Conservation (phyloP, 2,888 invertebrate genomes). For the Cetonia aurata region DNA sequence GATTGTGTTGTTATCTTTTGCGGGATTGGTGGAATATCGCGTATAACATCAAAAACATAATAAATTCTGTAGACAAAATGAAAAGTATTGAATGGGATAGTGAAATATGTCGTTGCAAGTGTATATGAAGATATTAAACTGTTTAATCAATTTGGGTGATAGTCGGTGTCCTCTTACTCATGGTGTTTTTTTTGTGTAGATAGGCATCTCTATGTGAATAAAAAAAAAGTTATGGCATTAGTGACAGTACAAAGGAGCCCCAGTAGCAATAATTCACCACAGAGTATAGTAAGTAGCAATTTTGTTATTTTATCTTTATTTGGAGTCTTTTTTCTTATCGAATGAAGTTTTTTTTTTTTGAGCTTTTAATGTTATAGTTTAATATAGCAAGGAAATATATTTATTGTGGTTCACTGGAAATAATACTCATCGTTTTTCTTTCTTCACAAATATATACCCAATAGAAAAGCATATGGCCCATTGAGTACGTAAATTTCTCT, state of each 20-base stretch:
- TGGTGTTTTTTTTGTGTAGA: slow-evolving; percentile 41
- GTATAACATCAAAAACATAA: slow-evolving; percentile 44
- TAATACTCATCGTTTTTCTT: background rate
- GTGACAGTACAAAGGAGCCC: slow-evolving; percentile 81
- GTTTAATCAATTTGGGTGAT: slow-evolving; percentile 44
- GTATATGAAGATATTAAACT: slow-evolving; percentile 48
- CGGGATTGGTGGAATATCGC: slow-evolving; percentile 44
- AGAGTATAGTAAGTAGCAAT: slow-evolving; percentile 69
- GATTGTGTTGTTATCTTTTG: slow-evolving; percentile 32
- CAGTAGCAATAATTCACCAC: slow-evolving; percentile 76
- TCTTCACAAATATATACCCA: background rate
- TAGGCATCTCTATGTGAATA: slow-evolving; percentile 29
- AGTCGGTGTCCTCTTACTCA: slow-evolving; percentile 41
- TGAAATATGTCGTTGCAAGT: slow-evolving; percentile 55
- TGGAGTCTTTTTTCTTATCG: no score
- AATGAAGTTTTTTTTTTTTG: background rate
- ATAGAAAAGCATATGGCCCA: background rate
- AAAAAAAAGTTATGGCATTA: slow-evolving; percentile 71
- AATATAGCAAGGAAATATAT: background rate
- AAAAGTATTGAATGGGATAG: slow-evolving; percentile 67
- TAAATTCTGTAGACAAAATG: slow-evolving; percentile 51
- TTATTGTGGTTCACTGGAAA: slow-evolving; percentile 24
- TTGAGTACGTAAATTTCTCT: background rate
- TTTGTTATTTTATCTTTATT: background rate
- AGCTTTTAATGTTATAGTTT: background rate